phyloP scores from a whole-genome alignment of 2,113 vertebrate species.

The Alethe castanea region DNA sequence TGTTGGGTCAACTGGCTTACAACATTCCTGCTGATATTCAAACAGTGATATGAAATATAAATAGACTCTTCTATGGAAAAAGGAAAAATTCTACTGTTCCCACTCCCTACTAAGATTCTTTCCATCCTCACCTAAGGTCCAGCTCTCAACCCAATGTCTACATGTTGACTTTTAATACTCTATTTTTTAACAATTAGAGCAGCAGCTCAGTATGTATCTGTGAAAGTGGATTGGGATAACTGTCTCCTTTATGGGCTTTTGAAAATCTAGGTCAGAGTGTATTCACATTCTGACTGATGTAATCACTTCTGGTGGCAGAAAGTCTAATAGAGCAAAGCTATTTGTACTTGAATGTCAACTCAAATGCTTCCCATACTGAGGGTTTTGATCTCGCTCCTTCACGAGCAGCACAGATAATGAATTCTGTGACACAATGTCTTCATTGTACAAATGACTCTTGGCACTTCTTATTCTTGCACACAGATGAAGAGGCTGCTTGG shows the following conservation, averaged over 20 bases:
- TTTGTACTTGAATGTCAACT: constrained; percentile 33
- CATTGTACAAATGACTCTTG: neutral
- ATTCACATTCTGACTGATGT: neutral
- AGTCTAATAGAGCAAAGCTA: neutral
- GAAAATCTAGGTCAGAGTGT: neutral
- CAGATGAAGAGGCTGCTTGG: neutral
- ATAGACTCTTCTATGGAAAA: neutral
- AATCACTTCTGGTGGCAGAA: neutral
- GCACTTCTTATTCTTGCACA: neutral
- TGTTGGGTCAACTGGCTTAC: neutral
- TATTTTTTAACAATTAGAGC: neutral
- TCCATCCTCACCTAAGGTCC: neutral
- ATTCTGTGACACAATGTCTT: neutral
- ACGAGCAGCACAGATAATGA: neutral
- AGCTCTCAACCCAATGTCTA: neutral
- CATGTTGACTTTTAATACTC: neutral
- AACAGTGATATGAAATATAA: neutral
- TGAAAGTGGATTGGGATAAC: neutral
- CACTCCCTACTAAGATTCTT: neutral
- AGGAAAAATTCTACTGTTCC: neutral
- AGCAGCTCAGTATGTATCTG: neutral
- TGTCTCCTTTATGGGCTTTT: neutral
- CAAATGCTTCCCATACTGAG: neutral
- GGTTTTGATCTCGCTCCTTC: neutral
- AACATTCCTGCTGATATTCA: neutral